These are phyloP conservation scores for Aporophyla nigra DNA, from an alignment of 2,888 invertebrate species.

Conservation along the genomic window DNA sequence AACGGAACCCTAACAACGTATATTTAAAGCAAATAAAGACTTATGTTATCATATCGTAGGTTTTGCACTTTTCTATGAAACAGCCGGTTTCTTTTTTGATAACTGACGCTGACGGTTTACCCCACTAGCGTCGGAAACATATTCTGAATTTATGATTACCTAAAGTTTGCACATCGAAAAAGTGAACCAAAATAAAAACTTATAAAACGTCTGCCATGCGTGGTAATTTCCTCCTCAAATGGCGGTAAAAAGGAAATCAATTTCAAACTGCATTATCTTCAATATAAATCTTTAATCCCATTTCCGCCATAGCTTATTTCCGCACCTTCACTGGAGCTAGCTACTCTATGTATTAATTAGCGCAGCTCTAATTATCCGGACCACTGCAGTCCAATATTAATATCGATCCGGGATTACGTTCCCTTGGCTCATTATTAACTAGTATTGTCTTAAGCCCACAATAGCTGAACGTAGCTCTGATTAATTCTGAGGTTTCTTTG, in stretches of 20 bases:
- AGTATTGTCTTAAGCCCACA: constrained; percentile 39
- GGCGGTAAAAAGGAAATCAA: background rate
- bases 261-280: background rate
- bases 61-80: too few species aligned
- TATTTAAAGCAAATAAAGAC: too few species aligned
- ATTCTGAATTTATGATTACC: too few species aligned
- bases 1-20: too few species aligned
- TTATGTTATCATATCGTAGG: too few species aligned
- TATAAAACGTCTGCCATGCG: too few species aligned
- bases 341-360: constrained; percentile 29
- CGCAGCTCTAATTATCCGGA: constrained; percentile 34
- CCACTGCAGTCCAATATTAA: constrained; percentile 50
- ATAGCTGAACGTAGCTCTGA: constrained; percentile 27
- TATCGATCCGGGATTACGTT: constrained; percentile 54
- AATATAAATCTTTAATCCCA: background rate
- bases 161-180: too few species aligned
- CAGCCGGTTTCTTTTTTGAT: too few species aligned
- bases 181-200: too few species aligned
- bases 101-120: too few species aligned
- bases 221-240: background rate
- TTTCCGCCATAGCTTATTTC: background rate
- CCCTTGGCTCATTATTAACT: constrained; percentile 31
- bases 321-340: background rate
- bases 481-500: constrained; percentile 30
- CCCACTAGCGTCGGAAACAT: too few species aligned